Conservation (phyloP, 2,113 vertebrate species). For the Trematocara unimaculatum region DNA sequence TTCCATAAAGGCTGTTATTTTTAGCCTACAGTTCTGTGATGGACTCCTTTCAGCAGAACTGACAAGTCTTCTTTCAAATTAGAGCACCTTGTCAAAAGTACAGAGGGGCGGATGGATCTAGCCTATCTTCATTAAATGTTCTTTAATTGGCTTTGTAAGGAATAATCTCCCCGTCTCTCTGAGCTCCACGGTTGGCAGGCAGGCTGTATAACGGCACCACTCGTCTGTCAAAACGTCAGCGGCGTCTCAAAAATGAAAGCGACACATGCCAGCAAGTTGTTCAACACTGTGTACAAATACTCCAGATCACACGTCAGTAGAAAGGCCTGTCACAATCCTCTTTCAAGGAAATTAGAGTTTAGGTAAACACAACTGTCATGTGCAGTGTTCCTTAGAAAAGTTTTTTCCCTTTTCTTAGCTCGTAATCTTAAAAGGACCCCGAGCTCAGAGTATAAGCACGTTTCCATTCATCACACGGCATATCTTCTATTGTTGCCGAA, state of each 20-base stretch:
- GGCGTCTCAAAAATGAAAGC: constrained; percentile 54
- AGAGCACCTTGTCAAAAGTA: constrained; percentile 39
- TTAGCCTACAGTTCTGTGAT: constrained; percentile 2
- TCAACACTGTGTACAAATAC: constrained; percentile 61
- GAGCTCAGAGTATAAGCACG: constrained; percentile 22
- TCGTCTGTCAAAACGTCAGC: constrained; percentile 69
- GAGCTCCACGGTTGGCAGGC: constrained; percentile 35
- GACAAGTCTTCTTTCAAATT: constrained; percentile 30
- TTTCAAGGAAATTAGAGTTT: constrained; percentile 52
- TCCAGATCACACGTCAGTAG: constrained; percentile 44
- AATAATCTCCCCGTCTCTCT: constrained; percentile 57
- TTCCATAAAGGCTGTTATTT: constrained; percentile 1
- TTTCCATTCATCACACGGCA: constrained; percentile 33
- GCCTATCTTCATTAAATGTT: constrained; percentile 60
- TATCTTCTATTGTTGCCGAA: constrained; percentile 33
- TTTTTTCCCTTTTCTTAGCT: not conserved
- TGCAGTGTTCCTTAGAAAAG: constrained; percentile 8
- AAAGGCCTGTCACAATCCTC: constrained; percentile 49
- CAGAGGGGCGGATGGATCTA: constrained; percentile 20
- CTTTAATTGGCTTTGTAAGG: constrained; percentile 67
- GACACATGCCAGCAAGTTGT: constrained; percentile 51
- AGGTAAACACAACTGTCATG: constrained; percentile 59
- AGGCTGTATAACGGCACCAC: constrained; percentile 17
- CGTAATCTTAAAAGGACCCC: constrained; percentile 37
- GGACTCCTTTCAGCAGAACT: constrained; percentile 13